A percentile compares a stretch with the other conserved stretches of the same genome.
Conservation (phyloP, 2,888 invertebrate genomes). For the Lycaena phlaeas region DNA sequence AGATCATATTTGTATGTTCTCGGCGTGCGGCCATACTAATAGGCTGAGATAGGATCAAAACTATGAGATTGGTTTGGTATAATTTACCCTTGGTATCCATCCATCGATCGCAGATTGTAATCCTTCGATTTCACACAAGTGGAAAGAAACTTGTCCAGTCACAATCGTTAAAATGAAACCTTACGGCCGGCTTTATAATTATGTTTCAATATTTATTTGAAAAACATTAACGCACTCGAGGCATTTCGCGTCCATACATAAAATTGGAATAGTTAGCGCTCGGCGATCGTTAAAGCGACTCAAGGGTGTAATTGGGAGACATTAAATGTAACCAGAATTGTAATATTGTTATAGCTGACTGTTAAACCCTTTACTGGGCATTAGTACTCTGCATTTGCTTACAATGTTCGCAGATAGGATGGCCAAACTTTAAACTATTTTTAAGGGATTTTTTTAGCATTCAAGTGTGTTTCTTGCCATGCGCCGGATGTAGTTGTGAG, state of each 20-base stretch:
- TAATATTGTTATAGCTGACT: conserved; percentile 64
- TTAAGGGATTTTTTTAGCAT: too few species aligned
- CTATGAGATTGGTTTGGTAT: too few species aligned
- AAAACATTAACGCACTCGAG: conserved; percentile 31
- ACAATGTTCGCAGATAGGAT: conserved; percentile 44
- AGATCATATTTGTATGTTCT: too few species aligned
- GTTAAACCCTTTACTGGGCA: conserved; percentile 65
- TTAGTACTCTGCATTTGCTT: conserved; percentile 60
- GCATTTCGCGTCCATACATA: conserved; percentile 58
- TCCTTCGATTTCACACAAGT: too few species aligned
- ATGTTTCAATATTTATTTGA: conserved; percentile 28
- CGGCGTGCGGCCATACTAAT: too few species aligned
- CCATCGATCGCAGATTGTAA: too few species aligned
- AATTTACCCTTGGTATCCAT: too few species aligned
- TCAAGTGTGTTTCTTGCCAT: too few species aligned
- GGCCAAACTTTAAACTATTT: conserved; percentile 13
- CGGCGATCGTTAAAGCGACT: conserved; percentile 64
- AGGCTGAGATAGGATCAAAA: too few species aligned
- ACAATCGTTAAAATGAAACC: conserved; percentile 17
- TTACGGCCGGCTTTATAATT: conserved; percentile 24
- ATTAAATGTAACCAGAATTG: conserved; percentile 60
- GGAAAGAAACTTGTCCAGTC: too few species aligned
- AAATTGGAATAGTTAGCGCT: conserved; percentile 69
- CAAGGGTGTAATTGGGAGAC: conserved; percentile 68
- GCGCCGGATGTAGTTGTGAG: too few species aligned